phyloP scores from a whole-genome alignment of 2,797 vertebrate genomes.

The Mormyrus proboscirostris region DNA sequence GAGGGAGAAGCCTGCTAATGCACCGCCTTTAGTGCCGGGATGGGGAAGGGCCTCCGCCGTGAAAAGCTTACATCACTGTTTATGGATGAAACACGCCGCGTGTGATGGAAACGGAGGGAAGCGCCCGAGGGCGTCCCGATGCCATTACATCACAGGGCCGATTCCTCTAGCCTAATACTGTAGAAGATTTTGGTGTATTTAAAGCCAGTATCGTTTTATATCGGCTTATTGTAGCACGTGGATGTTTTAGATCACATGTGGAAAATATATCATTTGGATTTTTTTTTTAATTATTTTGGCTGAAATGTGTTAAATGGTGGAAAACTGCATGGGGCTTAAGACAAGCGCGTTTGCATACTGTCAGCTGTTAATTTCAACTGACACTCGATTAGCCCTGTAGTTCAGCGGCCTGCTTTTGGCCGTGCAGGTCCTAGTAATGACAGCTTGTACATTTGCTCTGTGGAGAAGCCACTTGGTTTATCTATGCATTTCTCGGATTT shows the following conservation, averaged over 20 bases:
- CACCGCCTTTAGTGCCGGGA: background rate
- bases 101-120: background rate
- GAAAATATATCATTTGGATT: background rate
- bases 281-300: background rate
- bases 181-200: background rate
- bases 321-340: background rate
- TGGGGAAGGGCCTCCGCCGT: background rate
- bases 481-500: background rate
- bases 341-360: background rate
- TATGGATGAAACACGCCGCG: background rate
- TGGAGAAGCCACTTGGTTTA: background rate
- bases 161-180: background rate
- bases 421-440: background rate
- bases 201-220: background rate
- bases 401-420: background rate
- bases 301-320: background rate
- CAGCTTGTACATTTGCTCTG: background rate
- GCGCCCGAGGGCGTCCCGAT: background rate
- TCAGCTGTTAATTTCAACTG: background rate
- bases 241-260: background rate
- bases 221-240: background rate
- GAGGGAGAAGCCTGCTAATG: background rate
- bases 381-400: background rate
- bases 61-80: constrained; percentile 1
- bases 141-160: background rate